Base-by-base conservation (phyloP, 2,113 vertebrate genomes). In the Acrocephalus arundinaceus region DNA sequence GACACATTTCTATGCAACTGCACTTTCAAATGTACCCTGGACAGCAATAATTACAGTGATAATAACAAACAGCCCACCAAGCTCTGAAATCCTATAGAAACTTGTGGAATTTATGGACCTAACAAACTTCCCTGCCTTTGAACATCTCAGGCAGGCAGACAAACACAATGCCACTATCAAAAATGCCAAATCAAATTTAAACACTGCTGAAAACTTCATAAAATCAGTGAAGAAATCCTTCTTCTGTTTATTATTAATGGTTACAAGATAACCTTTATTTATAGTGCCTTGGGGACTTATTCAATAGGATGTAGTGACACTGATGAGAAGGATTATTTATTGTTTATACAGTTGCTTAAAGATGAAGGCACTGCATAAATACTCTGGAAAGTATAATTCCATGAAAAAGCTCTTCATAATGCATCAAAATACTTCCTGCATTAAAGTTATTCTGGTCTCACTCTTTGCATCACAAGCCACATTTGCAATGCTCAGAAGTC, bases 271-370 rank as follows among this genome's bases (percentile, higher is more conserved):
- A 93, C 48, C 24, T 83, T 89, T 89, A 91, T 93, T 91, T 94
- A 89, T 72, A 83, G 54, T 39, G 58, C 78, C 75, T 62, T 62
- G 14, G 37, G 55, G 93, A 85, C 78, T 85, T 91, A 66, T 18
- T 73, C 85, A 85, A 70, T 41, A 73, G 54, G 30, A 89, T 80
- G 41, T 62, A 90, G 79, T 91, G 82, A 96, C 78, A 96, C 85
- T 93, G 91, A 89, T 90, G 59, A 80, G 87, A 39, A 93, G 39
- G 49, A 94, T 90, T 94, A 85, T 94, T 94, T 95, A 87, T 94
- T 94, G 74, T 93, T 87, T 87, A 78, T 15, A 80, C 58, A 79
- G n/a, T 89, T 87, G 62, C 49, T 91, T 89, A 94, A 92, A 85
- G 57, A 96, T 76, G 58, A 82, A 82, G 37, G 21, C 61, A 77